Conservation (phyloP, 1,140 invertebrate species). For the Trichonephila clavipes region DNA sequence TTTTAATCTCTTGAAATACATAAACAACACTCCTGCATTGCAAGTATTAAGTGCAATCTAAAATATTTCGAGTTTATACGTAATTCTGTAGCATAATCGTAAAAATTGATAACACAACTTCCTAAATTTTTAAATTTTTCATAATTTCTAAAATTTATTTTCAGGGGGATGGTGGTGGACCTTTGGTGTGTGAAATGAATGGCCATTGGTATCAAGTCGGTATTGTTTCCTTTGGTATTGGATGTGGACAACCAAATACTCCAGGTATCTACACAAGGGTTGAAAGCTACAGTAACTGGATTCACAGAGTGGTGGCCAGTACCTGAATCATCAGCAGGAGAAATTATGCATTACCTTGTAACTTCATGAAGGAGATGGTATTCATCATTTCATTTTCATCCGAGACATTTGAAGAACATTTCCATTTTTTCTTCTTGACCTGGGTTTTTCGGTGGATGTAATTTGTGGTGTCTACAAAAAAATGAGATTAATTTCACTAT, state of each 20-base stretch:
- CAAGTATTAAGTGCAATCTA: too few species aligned
- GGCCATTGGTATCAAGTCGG: constrained; percentile 84
- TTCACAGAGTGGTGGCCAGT: constrained; percentile 77
- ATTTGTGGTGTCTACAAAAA: not conserved
- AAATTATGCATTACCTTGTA: not conserved
- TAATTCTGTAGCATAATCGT: too few species aligned
- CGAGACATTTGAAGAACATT: not conserved
- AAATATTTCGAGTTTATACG: not conserved
- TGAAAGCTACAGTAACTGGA: constrained; percentile 84
- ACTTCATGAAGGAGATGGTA: not conserved
- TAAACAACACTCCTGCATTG: too few species aligned
- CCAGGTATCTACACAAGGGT: constrained; percentile 89
- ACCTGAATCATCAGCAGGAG: not conserved
- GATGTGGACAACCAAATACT: constrained; percentile 85
- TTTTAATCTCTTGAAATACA: too few species aligned
- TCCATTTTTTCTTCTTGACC: not conserved
- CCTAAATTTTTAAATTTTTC: too few species aligned
- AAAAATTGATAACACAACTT: too few species aligned
- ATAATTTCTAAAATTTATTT: not conserved
- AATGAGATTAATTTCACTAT: too few species aligned
- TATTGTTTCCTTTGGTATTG: constrained; percentile 87
- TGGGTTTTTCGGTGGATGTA: not conserved
- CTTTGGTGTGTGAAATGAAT: constrained; percentile 80
- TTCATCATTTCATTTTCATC: not conserved
- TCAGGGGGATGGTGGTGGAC: constrained; percentile 78